Evolutionary conservation across 64 coral and sea anemone genomes (phyloP).

Genomic region (Actinia tenebrosa): DNA sequence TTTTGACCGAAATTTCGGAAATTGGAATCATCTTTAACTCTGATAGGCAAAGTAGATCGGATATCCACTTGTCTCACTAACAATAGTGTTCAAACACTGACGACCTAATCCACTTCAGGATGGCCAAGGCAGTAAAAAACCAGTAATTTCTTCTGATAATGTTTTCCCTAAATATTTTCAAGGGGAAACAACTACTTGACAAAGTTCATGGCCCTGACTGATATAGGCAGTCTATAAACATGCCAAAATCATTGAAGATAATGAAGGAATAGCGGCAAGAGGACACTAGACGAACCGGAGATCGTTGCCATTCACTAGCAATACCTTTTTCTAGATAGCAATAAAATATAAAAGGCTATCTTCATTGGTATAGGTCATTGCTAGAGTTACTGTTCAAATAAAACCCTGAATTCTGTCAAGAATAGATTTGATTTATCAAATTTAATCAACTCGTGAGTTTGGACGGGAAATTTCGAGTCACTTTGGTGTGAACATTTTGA

Average conservation of each 20-base stretch:
- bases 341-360: neutral
- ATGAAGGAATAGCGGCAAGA: neutral
- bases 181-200: slow-evolving; percentile 55
- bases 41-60: slow-evolving; percentile 23
- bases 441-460: slow-evolving; percentile 11
- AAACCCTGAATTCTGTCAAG: slow-evolving; percentile 18
- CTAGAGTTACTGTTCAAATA: slow-evolving; percentile 10
- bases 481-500: slow-evolving; percentile 23
- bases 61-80: slow-evolving; percentile 26
- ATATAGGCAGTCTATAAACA: slow-evolving; percentile 20
- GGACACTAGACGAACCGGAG: neutral
- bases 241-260: slow-evolving; percentile 3
- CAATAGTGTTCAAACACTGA: slow-evolving; percentile 31
- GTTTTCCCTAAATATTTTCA: slow-evolving; percentile 74
- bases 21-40: slow-evolving; percentile 34
- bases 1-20: slow-evolving; percentile 46
- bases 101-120: slow-evolving; percentile 67
- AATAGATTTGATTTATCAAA: slow-evolving; percentile 9
- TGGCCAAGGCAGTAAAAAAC: slow-evolving; percentile 28
- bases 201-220: slow-evolving; percentile 14
- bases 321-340: neutral
- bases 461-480: slow-evolving; percentile 19
- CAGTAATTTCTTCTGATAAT: slow-evolving; percentile 63
- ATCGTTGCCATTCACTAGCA: neutral
- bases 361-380: neutral